phyloP scores from a whole-genome alignment of 2,797 vertebrate species.

The Corythornis leucogaster region DNA sequence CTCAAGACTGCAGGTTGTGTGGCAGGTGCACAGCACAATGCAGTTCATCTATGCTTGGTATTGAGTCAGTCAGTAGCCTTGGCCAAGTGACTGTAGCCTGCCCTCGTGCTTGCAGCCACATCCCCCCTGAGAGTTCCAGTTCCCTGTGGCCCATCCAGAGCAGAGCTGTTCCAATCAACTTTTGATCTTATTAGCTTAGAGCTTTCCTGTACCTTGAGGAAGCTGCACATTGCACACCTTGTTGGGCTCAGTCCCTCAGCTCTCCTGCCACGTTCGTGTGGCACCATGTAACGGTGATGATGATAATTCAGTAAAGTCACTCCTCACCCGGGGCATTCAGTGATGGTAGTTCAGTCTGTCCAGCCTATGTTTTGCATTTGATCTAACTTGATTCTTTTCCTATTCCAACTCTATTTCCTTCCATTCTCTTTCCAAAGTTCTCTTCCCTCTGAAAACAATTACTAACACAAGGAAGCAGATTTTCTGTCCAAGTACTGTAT shows the following conservation, averaged over 20 bases:
- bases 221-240: not conserved
- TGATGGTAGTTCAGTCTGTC: not conserved
- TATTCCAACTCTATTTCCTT: not conserved
- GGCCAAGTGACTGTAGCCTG: not conserved
- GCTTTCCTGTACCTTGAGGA: not conserved
- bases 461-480: not conserved
- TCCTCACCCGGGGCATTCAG: not conserved
- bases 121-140: accelerated
- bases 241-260: not conserved
- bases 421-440: not conserved
- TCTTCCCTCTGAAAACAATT: not conserved
- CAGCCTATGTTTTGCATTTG: not conserved
- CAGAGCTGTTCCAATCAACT: not conserved
- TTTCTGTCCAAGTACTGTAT: not conserved
- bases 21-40: accelerated
- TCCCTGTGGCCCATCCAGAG: not conserved
- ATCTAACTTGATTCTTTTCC: not conserved
- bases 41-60: not conserved
- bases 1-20: not conserved
- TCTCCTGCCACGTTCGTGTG: not conserved
- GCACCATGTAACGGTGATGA: accelerated
- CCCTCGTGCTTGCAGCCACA: not conserved
- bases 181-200: not conserved
- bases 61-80: not conserved
- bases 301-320: not conserved